phyloP scores from a whole-genome alignment of 1,140 invertebrate genomes.

The Cataglyphis hispanica region DNA sequence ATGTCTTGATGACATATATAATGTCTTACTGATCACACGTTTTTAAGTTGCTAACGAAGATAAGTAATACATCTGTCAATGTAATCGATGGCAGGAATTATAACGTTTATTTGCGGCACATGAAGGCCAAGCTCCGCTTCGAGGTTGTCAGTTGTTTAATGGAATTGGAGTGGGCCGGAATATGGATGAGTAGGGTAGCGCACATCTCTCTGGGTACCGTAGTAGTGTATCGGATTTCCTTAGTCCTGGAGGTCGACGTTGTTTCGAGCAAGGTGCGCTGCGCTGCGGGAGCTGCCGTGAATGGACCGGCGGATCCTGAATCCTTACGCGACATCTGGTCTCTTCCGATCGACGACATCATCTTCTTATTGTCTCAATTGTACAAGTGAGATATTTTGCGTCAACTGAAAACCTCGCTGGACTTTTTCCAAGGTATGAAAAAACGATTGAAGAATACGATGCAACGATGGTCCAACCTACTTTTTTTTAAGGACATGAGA shows the following conservation, averaged over 20 bases:
- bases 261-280: conserved; percentile 77
- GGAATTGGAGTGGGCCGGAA: conserved; percentile 61
- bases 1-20: neutral
- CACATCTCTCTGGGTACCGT: conserved; percentile 47
- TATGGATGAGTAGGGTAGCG: conserved; percentile 63
- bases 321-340: conserved; percentile 80
- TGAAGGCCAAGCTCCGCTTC: neutral
- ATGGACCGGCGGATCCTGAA: conserved; percentile 76
- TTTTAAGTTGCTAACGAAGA: neutral
- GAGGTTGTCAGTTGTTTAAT: conserved; percentile 20
- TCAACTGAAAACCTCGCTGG: conserved; percentile 7
- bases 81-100: conserved; percentile 1
- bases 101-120: neutral
- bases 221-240: conserved; percentile 78
- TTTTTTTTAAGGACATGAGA: neutral
- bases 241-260: conserved; percentile 78
- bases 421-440: neutral
- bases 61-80: neutral
- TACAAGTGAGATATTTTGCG: conserved; percentile 13
- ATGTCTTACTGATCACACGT: neutral
- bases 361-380: conserved; percentile 70
- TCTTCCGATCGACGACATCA: conserved; percentile 54
- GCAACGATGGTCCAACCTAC: neutral
- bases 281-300: conserved; percentile 72
- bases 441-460: neutral